Base-by-base conservation (phyloP, 2,888 invertebrate genomes). In the Helleia helle region DNA sequence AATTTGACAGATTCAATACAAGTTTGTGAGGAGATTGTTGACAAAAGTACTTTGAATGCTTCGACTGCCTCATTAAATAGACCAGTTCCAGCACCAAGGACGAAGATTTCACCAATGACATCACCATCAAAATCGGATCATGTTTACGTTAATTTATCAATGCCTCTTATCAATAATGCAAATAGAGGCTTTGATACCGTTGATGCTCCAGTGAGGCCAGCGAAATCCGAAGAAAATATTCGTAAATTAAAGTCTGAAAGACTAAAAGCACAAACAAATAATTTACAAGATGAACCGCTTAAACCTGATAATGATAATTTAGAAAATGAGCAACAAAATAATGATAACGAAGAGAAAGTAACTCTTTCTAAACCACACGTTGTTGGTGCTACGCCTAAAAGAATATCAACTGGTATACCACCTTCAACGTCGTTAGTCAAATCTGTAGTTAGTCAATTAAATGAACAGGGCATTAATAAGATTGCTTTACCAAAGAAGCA, bases 1-100 rank as follows among this genome's bases (percentile, higher is more conserved):
- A 89, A 90, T 59, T 67, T 90, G 41, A 89, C 88, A 29, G 90
- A 90, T 60, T 89, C 89, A 9, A 89, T 90, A 48, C 90, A 90
- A 71, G 86, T 90, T 17, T 88, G 87, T 46, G 90, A 90, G 64
- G 86, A 87, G 47, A 77, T 65, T 36, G 57, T 64, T 14, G 61
- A 71, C 39, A 49, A 55, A 9, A 52, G 9, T n/a, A 12, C 34
- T 7, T 9, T 72, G 2, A 70, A 66, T 49, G 46, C 53, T 36
- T 77, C 80, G 1, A 86, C 76, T 9, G 75, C 71, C 44, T 87
- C 87, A 15, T 65, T 87, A 37, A 87, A 88, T 47, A 81, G 81
- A 48, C 87, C 87, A 8, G 66, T 88, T 36, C 89, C 89, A 13
- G 89, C 89, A 1, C 90, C 89, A 0, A 73, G 89, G 54, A 85